These are phyloP conservation scores for Enhydra lutris DNA, from an alignment of 2,113 vertebrate species.

Conservation along the genomic window DNA sequence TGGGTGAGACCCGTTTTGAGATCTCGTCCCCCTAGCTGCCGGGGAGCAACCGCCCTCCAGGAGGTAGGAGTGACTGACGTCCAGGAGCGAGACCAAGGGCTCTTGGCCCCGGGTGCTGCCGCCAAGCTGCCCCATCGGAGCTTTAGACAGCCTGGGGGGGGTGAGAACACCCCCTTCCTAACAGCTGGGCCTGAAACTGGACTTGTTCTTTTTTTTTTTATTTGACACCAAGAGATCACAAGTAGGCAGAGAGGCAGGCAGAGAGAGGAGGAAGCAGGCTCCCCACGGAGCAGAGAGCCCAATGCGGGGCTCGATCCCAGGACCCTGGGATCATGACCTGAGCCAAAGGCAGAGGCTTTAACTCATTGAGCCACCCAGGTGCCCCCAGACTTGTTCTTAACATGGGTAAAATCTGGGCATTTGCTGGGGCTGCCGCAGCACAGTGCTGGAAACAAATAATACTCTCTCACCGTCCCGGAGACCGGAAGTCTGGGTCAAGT, in stretches of 20 bases:
- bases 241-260: too few species aligned
- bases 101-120: not conserved
- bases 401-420: too few species aligned
- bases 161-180: not conserved
- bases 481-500: not conserved
- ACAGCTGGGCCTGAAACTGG: not conserved
- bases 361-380: too few species aligned
- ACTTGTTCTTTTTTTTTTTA: not conserved
- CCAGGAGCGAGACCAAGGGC: not conserved
- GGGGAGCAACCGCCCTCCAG: not conserved
- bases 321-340: too few species aligned
- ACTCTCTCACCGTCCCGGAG: not conserved
- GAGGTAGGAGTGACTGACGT: not conserved
- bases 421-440: not conserved
- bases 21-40: not conserved
- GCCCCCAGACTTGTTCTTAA: too few species aligned
- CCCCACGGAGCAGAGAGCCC: too few species aligned
- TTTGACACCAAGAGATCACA: too few species aligned
- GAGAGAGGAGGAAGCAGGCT: too few species aligned
- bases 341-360: too few species aligned
- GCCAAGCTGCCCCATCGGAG: accelerated
- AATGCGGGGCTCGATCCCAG: too few species aligned
- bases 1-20: not conserved
- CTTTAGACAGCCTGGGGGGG: accelerated
- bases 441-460: too few species aligned